Percentiles rank a stretch among this genome's conserved stretches.
Conservation (phyloP, 2,113 vertebrate genomes). For the Actenoides hombroni region DNA sequence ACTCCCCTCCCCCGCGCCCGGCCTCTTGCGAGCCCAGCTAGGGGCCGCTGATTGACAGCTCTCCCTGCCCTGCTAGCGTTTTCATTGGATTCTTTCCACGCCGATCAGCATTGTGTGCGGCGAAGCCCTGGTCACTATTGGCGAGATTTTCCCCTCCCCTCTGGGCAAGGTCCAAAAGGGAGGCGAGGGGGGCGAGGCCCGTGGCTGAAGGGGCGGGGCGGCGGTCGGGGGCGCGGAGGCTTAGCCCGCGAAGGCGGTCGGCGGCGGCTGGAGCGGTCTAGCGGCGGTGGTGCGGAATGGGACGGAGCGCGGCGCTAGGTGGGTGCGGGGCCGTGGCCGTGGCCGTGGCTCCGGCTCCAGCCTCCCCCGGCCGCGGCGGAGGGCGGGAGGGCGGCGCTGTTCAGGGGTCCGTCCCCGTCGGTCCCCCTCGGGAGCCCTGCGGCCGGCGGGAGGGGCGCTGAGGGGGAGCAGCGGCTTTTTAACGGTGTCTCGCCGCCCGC, state of each 20-base stretch:
- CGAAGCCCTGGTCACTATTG: neutral
- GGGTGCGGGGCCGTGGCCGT: neutral
- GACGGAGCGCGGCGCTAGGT: neutral
- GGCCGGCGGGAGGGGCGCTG: neutral
- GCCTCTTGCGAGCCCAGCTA: neutral
- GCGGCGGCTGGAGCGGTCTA: neutral
- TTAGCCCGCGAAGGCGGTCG: slow-evolving; percentile 22
- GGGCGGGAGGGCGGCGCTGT: no score
- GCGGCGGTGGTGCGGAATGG: neutral
- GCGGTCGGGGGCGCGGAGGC: neutral
- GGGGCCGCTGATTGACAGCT: neutral
- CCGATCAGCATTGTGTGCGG: neutral
- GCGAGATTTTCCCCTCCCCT: neutral
- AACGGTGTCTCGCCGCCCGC: slow-evolving; percentile 17
- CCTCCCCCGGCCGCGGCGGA: no score
- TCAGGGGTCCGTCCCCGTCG: neutral
- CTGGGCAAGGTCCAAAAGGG: neutral
- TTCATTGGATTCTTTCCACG: neutral
- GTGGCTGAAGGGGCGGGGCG: neutral
- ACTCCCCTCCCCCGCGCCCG: neutral
- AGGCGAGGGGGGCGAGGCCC: neutral
- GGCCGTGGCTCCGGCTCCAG: neutral
- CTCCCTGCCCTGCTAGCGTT: neutral
- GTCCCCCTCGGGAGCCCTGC: neutral
- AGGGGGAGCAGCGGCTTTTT: neutral